Evolutionary conservation across 1,140 invertebrate species (phyloP), one percentile per base, ranked within the genome.

Genomic region (Drosophila leontia): DNA sequence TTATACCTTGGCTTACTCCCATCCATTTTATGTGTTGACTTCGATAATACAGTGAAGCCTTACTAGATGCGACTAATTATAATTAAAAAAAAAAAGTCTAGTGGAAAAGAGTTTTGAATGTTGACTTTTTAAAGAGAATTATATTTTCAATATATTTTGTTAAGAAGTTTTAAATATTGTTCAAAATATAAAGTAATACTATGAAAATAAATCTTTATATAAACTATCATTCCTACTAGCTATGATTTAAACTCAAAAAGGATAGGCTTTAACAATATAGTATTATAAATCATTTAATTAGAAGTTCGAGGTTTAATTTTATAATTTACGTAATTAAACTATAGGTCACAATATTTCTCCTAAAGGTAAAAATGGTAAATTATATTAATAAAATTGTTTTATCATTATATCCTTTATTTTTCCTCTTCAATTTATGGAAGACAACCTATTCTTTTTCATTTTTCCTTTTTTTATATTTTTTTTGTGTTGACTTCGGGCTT

Each of bases 401-500:
- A 7, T 32, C 17, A 64, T 17, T 29, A 12, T 7, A 1, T 3
- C 0, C 8, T n/a, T 61, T 55, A 26, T 35, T 53, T 23, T 44
- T 11, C 9, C n/a, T 19, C 26, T 39, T 19, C 19, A 39, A 34
- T 23, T 23, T 51, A 39, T 65, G n/a, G 61, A 51, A 50, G 39
- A 19, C 15, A 7, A 13, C n/a, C 59, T 71, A 44, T 68, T 47
- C 37, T 13, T 19, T 6, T 58, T 29, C 12, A n/a, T 39, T 45
- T n/a, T n/a, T 6, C 15, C 12, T 19, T 39, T 45, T n/a, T n/a
- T 6, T 17, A 44, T 42, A n/a, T 17, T n/a, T 17, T 26, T 4
- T 17, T 56, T 45, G 15, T 72, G 53, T 69, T 44, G 68, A 42
- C 70, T 74, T 72, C 45, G 34, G 37, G 12, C 17, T 68, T 70